Percentiles rank a stretch among this genome's conserved stretches.
Evolutionary conservation across 2,797 vertebrate species (phyloP).

Genomic region (Lacerta viridis): DNA sequence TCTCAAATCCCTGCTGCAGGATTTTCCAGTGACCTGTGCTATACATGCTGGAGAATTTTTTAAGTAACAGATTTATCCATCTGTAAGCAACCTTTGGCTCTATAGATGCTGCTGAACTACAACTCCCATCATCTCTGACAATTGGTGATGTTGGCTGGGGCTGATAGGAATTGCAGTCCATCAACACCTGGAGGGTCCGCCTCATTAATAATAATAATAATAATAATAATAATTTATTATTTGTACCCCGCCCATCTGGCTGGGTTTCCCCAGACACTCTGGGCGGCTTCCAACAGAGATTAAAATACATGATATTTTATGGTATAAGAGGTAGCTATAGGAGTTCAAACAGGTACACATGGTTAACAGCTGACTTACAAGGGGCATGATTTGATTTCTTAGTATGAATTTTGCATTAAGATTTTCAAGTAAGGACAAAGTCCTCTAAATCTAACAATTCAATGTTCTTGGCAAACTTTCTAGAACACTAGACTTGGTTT

Average conservation of each 20-base stretch:
- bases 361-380: background rate
- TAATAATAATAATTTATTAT: too few relatives aligned
- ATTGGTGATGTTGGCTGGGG: background rate
- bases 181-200: too few relatives aligned
- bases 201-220: too few relatives aligned
- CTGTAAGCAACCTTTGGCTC: background rate
- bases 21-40: background rate
- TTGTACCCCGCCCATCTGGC: too few relatives aligned
- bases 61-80: background rate
- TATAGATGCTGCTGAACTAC: background rate
- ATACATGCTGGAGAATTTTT: background rate
- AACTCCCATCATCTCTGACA: background rate
- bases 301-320: background rate
- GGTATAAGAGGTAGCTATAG: background rate
- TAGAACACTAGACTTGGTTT: background rate
- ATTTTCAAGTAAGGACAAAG: background rate
- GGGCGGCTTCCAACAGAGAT: too few relatives aligned
- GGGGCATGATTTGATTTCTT: background rate
- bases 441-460: background rate
- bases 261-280: too few relatives aligned
- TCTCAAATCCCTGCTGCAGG: background rate
- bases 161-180: too few relatives aligned
- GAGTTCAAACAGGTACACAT: background rate
- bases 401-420: background rate
- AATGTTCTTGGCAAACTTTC: background rate